Percentiles rank a stretch among this genome's conserved stretches.
Evolutionary conservation across 2,113 vertebrate species (phyloP).

Genomic region (Pelecanoides urinatrix): DNA sequence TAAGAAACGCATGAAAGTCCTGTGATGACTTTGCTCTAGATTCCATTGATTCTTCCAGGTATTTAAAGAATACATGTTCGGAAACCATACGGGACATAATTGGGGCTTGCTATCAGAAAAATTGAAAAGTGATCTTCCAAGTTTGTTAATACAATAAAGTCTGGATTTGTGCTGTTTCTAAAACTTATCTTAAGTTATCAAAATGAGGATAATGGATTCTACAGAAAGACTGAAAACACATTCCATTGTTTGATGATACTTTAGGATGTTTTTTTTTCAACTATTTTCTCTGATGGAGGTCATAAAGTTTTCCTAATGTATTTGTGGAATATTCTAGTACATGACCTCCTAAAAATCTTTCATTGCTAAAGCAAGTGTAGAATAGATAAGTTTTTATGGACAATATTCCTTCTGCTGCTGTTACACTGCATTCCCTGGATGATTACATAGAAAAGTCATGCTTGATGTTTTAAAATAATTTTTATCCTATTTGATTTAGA

Average conservation of each 20-base stretch:
- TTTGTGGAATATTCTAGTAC: neutral
- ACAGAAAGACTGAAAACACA: neutral
- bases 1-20: slow-evolving; percentile 11
- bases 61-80: neutral
- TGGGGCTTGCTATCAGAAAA: neutral
- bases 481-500: neutral
- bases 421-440: neutral
- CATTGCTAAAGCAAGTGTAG: neutral
- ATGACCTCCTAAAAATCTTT: neutral
- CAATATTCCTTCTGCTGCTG: neutral
- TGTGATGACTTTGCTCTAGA: neutral
- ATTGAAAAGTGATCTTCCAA: neutral
- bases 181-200: neutral
- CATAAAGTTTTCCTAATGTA: neutral
- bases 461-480: neutral
- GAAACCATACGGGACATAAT: neutral
- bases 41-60: neutral
- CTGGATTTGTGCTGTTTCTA: neutral
- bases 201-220: neutral
- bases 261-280: neutral
- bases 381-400: neutral
- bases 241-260: neutral
- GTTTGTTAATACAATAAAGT: neutral
- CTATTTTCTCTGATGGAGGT: neutral
- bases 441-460: neutral